Evolutionary conservation across 2,797 vertebrate species (phyloP).

Genomic region (Spinibarbus caldwelli): DNA sequence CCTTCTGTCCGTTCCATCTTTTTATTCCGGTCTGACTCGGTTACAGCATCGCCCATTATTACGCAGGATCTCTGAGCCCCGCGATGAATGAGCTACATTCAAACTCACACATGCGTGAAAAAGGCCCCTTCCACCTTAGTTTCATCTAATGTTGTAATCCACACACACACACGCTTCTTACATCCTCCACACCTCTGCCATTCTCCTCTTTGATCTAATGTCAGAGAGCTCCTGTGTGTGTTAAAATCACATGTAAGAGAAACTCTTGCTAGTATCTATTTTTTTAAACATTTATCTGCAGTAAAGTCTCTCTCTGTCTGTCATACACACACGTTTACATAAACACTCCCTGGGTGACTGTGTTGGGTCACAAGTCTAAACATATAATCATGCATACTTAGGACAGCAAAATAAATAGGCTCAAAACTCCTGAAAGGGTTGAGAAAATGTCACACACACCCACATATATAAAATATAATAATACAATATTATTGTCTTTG

Average conservation of each 20-base stretch:
- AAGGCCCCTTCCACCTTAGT: conserved; percentile 54
- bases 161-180: conserved; percentile 47
- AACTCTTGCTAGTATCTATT: conserved; percentile 69
- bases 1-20: conserved; percentile 45
- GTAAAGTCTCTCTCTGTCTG: conserved; percentile 64
- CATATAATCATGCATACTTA: not conserved
- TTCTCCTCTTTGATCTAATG: conserved; percentile 51
- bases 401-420: not conserved
- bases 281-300: conserved; percentile 67
- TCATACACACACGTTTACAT: not conserved
- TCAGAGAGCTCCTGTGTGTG: conserved; percentile 60
- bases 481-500: not conserved
- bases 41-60: conserved; percentile 57
- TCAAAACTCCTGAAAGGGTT: not conserved
- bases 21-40: conserved; percentile 55
- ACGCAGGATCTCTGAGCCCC: conserved; percentile 45
- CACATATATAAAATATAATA: not conserved
- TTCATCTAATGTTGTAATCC: conserved; percentile 54
- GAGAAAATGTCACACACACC: not conserved
- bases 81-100: conserved; percentile 61
- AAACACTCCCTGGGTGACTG: not conserved
- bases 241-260: conserved; percentile 64
- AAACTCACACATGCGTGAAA: conserved; percentile 58
- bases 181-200: conserved; percentile 32
- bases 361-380: not conserved